These are phyloP conservation scores for Murina feae DNA, from an alignment of 2,113 vertebrate genomes.

Conservation along the genomic window DNA sequence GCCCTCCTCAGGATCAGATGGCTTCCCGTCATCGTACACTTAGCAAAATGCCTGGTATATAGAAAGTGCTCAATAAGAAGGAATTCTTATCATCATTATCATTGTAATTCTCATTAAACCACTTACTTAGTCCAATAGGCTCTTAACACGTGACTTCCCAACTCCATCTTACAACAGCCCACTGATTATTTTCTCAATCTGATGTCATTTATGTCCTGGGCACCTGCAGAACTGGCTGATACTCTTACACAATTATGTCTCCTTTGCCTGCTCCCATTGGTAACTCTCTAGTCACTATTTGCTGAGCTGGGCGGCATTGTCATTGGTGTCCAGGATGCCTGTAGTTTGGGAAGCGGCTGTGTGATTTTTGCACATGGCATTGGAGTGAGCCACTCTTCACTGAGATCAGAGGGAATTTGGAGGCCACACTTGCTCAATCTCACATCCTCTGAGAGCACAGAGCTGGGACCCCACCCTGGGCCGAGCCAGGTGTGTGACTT, in stretches of 20 bases:
- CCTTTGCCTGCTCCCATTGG: rapidly evolving
- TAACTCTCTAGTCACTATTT: neutral
- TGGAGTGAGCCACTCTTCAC: neutral
- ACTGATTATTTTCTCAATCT: neutral
- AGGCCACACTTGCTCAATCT: neutral
- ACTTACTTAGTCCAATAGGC: neutral
- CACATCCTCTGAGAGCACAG: neutral
- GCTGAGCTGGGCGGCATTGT: neutral
- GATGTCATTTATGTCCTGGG: neutral
- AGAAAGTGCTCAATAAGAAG: neutral
- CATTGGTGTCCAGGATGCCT: conserved; percentile 34
- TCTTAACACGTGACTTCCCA: neutral
- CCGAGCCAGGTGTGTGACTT: neutral
- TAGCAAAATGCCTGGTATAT: neutral
- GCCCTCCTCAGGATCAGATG: neutral
- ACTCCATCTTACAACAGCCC: too few relatives aligned
- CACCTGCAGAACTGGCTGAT: neutral
- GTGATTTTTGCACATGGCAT: neutral
- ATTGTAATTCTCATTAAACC: neutral
- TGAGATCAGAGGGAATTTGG: neutral
- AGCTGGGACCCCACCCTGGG: neutral
- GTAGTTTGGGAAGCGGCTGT: neutral
- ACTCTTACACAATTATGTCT: neutral
- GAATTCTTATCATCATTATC: neutral
- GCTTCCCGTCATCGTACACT: rapidly evolving